A percentile compares a stretch with the other conserved stretches of the same genome.
Conservation (phyloP, 2,113 vertebrate species). For the Tragelaphus strepsiceros region DNA sequence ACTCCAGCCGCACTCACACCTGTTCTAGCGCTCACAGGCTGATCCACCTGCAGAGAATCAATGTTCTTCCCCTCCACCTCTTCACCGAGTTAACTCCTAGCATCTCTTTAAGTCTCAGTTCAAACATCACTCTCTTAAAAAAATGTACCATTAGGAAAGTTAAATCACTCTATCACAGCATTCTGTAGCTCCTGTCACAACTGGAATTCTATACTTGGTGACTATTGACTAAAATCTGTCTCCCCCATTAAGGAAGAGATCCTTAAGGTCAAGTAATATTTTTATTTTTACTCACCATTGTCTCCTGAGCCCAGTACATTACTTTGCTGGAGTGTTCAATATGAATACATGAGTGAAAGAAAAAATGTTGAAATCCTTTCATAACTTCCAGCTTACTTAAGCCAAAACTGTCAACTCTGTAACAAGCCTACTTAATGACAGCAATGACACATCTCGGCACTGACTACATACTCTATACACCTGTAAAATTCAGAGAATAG, state of each 20-base stretch:
- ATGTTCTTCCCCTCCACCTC: not conserved
- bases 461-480: not conserved
- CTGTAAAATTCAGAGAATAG: not conserved
- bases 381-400: not conserved
- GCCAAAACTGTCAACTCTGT: not conserved
- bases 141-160: not conserved
- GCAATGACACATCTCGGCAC: not conserved
- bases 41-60: not conserved
- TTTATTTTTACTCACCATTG: not conserved
- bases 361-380: not conserved
- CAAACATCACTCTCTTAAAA: not conserved
- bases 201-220: not conserved
- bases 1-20: not conserved
- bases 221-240: not conserved
- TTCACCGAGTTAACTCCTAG: not conserved
- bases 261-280: not conserved
- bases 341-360: not conserved
- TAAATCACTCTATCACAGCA: not conserved
- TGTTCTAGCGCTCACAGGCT: not conserved
- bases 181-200: not conserved
- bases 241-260: not conserved
- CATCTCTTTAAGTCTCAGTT: not conserved
- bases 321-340: constrained; percentile 8
- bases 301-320: not conserved
- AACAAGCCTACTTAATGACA: constrained; percentile 20